These are phyloP conservation scores for Coturnix japonica DNA, from an alignment of 2,113 vertebrate genomes.

Conservation along the genomic window DNA sequence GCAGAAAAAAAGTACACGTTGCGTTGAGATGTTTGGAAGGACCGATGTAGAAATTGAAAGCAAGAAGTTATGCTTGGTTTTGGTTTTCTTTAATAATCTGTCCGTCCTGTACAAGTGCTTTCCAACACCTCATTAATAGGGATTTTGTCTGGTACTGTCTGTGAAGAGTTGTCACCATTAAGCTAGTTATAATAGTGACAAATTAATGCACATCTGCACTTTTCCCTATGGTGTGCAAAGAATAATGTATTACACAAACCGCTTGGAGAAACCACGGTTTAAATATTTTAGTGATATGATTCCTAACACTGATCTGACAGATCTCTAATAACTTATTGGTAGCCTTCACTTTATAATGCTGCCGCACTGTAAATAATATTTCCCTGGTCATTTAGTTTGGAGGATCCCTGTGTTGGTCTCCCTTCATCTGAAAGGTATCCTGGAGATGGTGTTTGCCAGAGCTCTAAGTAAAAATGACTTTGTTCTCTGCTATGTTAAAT, in stretches of 20 bases:
- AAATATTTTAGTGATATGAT: neutral
- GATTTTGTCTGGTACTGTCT: neutral
- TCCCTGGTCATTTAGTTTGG: neutral
- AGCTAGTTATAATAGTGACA: neutral
- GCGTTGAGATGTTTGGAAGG: neutral
- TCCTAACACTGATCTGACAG: accelerated
- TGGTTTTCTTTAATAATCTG: neutral
- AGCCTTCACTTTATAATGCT: neutral
- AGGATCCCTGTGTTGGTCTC: neutral
- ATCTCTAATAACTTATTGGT: neutral
- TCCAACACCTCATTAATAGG: neutral
- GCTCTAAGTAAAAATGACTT: slow-evolving; percentile 81
- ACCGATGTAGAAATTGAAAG: neutral
- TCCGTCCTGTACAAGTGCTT: neutral
- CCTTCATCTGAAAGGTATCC: slow-evolving; percentile 17
- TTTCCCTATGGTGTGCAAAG: neutral
- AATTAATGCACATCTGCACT: neutral
- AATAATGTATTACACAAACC: neutral
- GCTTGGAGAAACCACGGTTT: neutral
- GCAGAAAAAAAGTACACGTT: neutral
- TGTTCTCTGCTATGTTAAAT: slow-evolving; percentile 89
- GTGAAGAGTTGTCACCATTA: neutral
- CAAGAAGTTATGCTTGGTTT: neutral
- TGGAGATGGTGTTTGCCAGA: slow-evolving; percentile 54
- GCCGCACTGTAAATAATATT: neutral